These are phyloP conservation scores for Diplogasteroides magnus DNA, from an alignment of 1,140 invertebrate species.

Conservation along the genomic window DNA sequence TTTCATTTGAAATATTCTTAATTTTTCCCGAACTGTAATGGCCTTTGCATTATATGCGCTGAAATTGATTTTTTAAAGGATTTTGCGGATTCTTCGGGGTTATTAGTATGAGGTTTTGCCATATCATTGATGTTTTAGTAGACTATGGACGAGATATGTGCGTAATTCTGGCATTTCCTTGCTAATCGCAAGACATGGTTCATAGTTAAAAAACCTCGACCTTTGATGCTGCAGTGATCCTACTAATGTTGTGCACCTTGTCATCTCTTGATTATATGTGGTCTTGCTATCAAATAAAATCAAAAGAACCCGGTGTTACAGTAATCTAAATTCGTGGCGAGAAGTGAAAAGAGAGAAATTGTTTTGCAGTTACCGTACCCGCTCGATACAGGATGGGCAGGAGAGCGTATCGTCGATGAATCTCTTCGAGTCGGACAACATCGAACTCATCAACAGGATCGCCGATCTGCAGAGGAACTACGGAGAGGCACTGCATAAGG, in stretches of 20 bases:
- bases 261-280: background rate
- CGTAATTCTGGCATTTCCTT: too few relatives aligned
- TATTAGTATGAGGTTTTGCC: too few relatives aligned
- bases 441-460: constrained; percentile 25
- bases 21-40: background rate
- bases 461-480: constrained; percentile 13
- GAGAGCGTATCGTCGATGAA: constrained; percentile 28
- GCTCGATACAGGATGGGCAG: constrained; percentile 19
- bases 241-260: too few relatives aligned
- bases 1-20: background rate
- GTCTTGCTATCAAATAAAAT: background rate
- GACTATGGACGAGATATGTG: too few relatives aligned
- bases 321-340: background rate
- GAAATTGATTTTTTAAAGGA: too few relatives aligned
- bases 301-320: background rate
- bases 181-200: too few relatives aligned
- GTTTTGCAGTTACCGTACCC: background rate
- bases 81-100: too few relatives aligned
- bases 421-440: constrained; percentile 27
- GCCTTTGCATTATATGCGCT: background rate
- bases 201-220: too few relatives aligned
- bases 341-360: background rate
- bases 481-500: constrained; percentile 13
- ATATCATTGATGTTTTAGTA: too few relatives aligned
- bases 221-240: too few relatives aligned